Base-by-base conservation (phyloP, 1,140 invertebrate species). In the Cotesia vestalis region DNA sequence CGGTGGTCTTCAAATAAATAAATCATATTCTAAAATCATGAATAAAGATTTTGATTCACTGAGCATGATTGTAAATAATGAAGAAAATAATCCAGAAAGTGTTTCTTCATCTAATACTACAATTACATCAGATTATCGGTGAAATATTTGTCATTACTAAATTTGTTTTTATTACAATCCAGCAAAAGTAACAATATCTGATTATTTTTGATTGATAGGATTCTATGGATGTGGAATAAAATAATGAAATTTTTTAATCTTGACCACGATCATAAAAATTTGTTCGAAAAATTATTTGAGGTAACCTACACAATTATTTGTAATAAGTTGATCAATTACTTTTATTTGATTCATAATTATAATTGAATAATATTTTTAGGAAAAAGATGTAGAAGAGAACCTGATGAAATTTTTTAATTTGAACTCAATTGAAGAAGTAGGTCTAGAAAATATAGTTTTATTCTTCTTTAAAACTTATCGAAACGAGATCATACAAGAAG, bases 381-480 rank as follows among this genome's bases (percentile, higher is more conserved):
- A 80, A 53, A 83, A 86, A 62, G 66, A 83, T 78, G 80, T 71
- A 62, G 79, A 84, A 70, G 77, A 83, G 8, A 85, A 85, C 62
- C 71, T 87, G 9, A 52, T 83, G n/a, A 81, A 76, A 78, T 89
- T 82, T 79, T 86, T 78, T 68, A 81, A 72, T 76, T 76, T 69
- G 66, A 84, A 84, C 79, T 83, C 76, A 68, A 84, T 75, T 67
- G 80, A 78, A 35, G 79, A 84, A 17, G 80, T 77, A 1, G 80
- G 88, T 78, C 80, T 89, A 5, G 80, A 86, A 17, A 85, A 78
- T 40, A 86, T 88, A 52, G 74, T 88, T 12, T 74, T 90, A 70
- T 89, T 85, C 61, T 85, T 90, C 70, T 90, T 90, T 79, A 88
- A 89, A 75, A 90, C 89, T 0, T 87, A 86, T 70, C 84, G 84